Base-by-base conservation (phyloP, 2,797 vertebrate species). In the Enteromius argenteus region DNA sequence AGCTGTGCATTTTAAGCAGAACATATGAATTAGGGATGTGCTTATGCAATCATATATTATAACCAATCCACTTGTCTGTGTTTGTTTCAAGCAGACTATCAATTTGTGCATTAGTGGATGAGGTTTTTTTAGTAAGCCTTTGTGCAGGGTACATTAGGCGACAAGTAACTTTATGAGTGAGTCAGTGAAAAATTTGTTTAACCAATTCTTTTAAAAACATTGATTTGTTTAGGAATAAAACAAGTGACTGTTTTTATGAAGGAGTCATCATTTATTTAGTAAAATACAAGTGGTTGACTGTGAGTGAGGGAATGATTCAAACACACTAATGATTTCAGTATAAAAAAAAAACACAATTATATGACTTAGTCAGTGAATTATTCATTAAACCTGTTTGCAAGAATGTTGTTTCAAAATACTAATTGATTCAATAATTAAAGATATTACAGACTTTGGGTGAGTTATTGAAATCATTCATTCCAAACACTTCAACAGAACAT, bases 21-120 rank as follows among this genome's bases (percentile, higher is more conserved):
- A 39, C 21, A 53, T 73, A 19, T 74, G 21, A 58, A 76, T 58
- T 76, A 58, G 51, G 51, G 21, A 15, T 76, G 51, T 75, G 51
- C 73, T 75, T 56, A 75, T 53, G 49, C 49, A 56, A 56, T 75
- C 73, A 58, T 37, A 37, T 75, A 51, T 53, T 53, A 5, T 21
- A 51, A 35, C 21, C 11, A 6, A 58, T n/a, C 73, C n/a, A 13
- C 32, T 75, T 39, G 32, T 75, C 32, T 23, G 13, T 56, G 32
- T 58, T 75, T 56, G 49, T 35, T 56, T n/a, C 30, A 21, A 49
- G 19, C 13, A 75, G 72, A n/a, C 72, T 75, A 32, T 32, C 71
- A 73, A 49, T 56, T 7, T 75, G 11, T n/a, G 51, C 30, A 37
- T n/a, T 37, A 56, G 13, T 56, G 3, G 19, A n/a, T 30, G 0